Evolutionary conservation across 2,113 vertebrate genomes (phyloP).

Genomic region (Polypterus bichir): DNA sequence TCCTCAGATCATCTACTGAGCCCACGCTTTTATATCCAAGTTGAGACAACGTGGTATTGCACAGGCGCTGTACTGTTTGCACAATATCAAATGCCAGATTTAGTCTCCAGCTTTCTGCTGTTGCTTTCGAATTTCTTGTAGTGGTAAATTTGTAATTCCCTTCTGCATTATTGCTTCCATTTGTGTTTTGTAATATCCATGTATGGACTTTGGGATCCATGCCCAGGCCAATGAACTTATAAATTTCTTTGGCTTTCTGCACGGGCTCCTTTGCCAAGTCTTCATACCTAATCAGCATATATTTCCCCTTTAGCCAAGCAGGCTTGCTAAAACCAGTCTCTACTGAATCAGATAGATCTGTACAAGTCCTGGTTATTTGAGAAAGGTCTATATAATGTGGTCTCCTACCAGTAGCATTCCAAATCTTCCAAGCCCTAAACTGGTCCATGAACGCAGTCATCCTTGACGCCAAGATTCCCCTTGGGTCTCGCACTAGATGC

Average conservation of each 20-base stretch:
- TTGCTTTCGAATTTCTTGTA: slow-evolving; percentile 48
- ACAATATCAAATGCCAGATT: slow-evolving; percentile 49
- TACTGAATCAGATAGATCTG: slow-evolving; percentile 49
- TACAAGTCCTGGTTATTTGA: slow-evolving; percentile 50
- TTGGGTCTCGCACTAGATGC: slow-evolving; percentile 64
- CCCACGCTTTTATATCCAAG: slow-evolving; percentile 52
- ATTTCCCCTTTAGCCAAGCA: slow-evolving; percentile 50
- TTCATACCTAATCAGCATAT: slow-evolving; percentile 59
- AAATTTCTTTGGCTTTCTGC: slow-evolving; percentile 47
- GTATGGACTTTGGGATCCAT: slow-evolving; percentile 40
- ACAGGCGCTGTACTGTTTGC: slow-evolving; percentile 47
- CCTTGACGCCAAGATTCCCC: slow-evolving; percentile 58
- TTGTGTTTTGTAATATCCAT: slow-evolving; percentile 59
- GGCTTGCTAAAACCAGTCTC: slow-evolving; percentile 41
- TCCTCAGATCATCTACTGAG: slow-evolving; percentile 42
- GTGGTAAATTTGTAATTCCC: slow-evolving; percentile 53
- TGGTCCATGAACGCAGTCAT: slow-evolving; percentile 49
- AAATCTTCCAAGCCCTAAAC: slow-evolving; percentile 57
- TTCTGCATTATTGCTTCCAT: slow-evolving; percentile 28
- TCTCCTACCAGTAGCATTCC: slow-evolving; percentile 52
- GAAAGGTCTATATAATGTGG: slow-evolving; percentile 51
- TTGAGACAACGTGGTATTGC: slow-evolving; percentile 47
- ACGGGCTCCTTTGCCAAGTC: slow-evolving; percentile 50
- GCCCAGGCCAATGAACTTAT: slow-evolving; percentile 49
- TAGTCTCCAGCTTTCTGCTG: slow-evolving; percentile 55